These are phyloP conservation scores for Halictus rubicundus DNA, from an alignment of 1,140 invertebrate species.

Conservation along the genomic window DNA sequence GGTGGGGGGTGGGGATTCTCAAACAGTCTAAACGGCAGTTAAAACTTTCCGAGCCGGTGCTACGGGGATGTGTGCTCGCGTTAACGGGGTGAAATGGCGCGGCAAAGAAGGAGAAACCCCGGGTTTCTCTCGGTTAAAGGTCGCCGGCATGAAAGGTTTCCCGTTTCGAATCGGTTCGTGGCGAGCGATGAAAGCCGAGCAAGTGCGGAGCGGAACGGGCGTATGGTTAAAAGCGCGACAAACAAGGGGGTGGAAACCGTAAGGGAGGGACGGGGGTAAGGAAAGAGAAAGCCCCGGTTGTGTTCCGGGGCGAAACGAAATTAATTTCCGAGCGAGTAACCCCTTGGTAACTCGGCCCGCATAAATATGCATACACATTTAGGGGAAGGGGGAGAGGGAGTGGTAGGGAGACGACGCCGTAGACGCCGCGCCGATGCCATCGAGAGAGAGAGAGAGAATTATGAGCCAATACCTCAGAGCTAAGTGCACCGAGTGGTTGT, in stretches of 20 bases:
- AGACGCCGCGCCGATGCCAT: too few species aligned
- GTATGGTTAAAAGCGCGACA: background rate
- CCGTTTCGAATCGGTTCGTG: too few species aligned
- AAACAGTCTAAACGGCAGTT: too few species aligned
- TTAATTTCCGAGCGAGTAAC: slow-evolving; percentile 28
- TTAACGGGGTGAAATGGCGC: too few species aligned
- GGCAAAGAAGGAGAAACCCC: too few species aligned
- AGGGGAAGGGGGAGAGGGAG: background rate
- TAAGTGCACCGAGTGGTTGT: slow-evolving; percentile 50
- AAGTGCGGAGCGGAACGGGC: too few species aligned
- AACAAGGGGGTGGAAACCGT: background rate
- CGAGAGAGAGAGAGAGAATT: slow-evolving; percentile 9
- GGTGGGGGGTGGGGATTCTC: too few species aligned
- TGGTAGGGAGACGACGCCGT: too few species aligned
- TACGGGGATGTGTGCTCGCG: too few species aligned
- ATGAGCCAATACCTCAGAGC: slow-evolving; percentile 54
- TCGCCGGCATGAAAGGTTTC: too few species aligned
- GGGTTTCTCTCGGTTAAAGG: too few species aligned
- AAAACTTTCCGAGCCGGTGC: too few species aligned
- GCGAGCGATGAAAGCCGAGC: background rate
- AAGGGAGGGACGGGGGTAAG: background rate
- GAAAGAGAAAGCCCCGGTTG: background rate
- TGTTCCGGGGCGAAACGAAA: slow-evolving; percentile 13
- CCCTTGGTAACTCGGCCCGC: slow-evolving; percentile 16
- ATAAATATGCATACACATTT: slow-evolving; percentile 52